Evolutionary conservation across 2,797 vertebrate genomes (phyloP).

Genomic region (Sebastes baramenuke): DNA sequence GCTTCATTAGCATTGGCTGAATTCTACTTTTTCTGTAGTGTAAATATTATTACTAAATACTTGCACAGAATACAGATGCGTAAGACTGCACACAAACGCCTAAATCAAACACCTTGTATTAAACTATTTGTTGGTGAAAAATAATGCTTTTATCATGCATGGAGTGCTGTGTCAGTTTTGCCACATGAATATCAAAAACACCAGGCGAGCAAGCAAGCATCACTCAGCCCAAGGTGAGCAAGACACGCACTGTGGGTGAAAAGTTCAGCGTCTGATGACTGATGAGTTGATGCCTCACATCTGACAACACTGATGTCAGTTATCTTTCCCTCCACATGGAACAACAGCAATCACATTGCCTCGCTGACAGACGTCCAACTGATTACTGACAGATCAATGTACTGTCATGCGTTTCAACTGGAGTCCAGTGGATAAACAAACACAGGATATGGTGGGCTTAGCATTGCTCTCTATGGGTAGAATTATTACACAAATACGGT

Average conservation of each 20-base stretch:
- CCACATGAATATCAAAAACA: neutral
- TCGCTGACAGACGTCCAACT: neutral
- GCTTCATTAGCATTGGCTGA: neutral
- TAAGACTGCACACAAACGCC: neutral
- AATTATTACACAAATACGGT: neutral
- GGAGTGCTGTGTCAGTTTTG: neutral
- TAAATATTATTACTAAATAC: neutral
- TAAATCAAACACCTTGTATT: too few species aligned
- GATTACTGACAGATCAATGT: slow-evolving; percentile 17
- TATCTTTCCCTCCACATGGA: neutral
- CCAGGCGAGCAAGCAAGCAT: neutral
- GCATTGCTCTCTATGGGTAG: neutral
- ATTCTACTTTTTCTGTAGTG: neutral
- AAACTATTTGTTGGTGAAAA: neutral
- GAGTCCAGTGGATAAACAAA: neutral
- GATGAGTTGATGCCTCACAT: slow-evolving; percentile 27
- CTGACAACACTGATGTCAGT: slow-evolving; percentile 14
- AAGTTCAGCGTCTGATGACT: slow-evolving; percentile 14
- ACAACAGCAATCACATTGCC: neutral
- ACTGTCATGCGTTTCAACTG: neutral
- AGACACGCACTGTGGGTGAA: neutral
- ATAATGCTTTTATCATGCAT: neutral
- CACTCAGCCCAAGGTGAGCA: neutral
- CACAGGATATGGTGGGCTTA: neutral
- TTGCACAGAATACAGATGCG: neutral